Conservation (phyloP, 1,140 invertebrate genomes). For the Lordiphosa mommai region DNA sequence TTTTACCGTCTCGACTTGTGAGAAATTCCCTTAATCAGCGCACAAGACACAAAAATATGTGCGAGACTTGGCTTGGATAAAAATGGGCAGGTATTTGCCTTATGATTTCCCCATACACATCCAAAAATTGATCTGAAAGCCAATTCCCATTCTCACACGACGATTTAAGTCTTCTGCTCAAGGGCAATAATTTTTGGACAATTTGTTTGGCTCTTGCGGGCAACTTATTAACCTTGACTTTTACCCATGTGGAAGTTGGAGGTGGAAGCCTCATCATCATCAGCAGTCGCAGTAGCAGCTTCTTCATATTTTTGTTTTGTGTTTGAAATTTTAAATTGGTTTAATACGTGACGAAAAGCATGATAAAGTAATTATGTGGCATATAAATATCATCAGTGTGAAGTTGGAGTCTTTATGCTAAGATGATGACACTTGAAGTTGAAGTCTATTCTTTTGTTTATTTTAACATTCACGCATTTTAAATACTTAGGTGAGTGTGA, state of each 20-base stretch:
- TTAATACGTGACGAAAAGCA: constrained; percentile 13
- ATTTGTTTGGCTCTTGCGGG: background rate
- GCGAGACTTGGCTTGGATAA: background rate
- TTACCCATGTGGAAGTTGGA: constrained; percentile 6
- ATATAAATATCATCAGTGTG: constrained; percentile 4
- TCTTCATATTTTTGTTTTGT: constrained; percentile 8
- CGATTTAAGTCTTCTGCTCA: background rate
- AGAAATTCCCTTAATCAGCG: constrained; percentile 27
- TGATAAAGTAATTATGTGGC: constrained; percentile 13
- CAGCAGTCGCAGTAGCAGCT: background rate
- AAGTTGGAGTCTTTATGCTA: background rate
- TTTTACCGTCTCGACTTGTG: constrained; percentile 6
- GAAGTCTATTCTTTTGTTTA: no score
- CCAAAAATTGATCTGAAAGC: no score
- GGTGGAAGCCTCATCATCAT: constrained; percentile 4
- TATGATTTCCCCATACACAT: no score
- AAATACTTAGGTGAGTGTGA: background rate
- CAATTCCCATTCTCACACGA: no score
- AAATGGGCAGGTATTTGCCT: constrained; percentile 1
- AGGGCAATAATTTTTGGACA: constrained; percentile 6
- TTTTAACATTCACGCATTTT: no score
- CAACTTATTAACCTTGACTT: constrained; percentile 23
- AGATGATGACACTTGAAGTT: background rate
- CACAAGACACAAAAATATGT: constrained; percentile 6
- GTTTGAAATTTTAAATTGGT: constrained; percentile 8